Base-by-base conservation (phyloP, 1,140 invertebrate species). In the Papilio polyxenes region DNA sequence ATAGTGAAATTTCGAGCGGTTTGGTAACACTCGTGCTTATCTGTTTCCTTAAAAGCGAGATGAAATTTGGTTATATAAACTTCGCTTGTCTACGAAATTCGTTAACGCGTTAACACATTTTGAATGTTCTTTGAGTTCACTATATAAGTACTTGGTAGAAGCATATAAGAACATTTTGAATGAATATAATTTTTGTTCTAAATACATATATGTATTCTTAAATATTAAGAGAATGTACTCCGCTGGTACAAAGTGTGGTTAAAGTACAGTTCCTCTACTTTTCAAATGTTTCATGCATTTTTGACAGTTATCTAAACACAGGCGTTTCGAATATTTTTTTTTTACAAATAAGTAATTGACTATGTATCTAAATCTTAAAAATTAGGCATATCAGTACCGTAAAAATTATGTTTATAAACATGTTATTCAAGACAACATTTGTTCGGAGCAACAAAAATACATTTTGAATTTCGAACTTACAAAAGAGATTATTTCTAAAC, bases 391-490 rank as follows among this genome's bases (percentile, higher is more conserved):
- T 56, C 3, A 15, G 51, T 53, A 56, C 53, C 53, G 17, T 59
- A 9, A 20, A 53, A 53, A 11, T 11, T 17, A 17, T 53, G 15
- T 31, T 65, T 23, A 23, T 3, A 23, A 77, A 77, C n/a, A 77
- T 76, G 40, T 44, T 76, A 31, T 76, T 76, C 6, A 3, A 17
- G 75, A 48, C 17, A 75, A 3, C 48, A 23, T 48, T 23, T 48
- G 20, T 77, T 77, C 23, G 23, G 10, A 37, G 20, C 4, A 56
- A 56, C 17, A 8, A 37, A 77, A 77, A 77, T 31, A 77, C 75
- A 53, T 77, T 77, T 53, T n/a, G 20, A 77, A 53, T 77, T 53
- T 49, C 9, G 75, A 77, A 31, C 48, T 9, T 9, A 77, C 75
- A 77, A 77, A 51, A 77, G 75, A 53, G 10, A 56, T 23, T 77